Percentiles rank a stretch among this genome's conserved stretches.
Evolutionary conservation across 2,113 vertebrate genomes (phyloP).

Genomic region (Brachyhypopomus occidentalis): DNA sequence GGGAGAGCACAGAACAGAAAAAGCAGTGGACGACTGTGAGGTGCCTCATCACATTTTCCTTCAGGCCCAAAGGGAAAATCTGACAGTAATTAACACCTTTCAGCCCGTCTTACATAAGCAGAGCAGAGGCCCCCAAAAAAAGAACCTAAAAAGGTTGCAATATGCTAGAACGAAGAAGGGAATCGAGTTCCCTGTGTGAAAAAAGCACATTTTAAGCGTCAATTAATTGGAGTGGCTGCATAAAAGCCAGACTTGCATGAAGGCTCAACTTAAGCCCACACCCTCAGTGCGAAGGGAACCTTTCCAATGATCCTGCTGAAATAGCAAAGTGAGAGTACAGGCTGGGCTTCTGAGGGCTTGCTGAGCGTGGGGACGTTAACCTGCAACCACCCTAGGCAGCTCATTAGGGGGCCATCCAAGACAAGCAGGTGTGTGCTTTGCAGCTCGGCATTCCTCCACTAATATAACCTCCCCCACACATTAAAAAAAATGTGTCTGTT

Average conservation of each 20-base stretch:
- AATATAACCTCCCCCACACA: too few species aligned
- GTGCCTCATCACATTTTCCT: conserved; percentile 41
- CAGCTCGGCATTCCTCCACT: too few species aligned
- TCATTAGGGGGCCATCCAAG: conserved; percentile 23
- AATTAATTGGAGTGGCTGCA: background rate
- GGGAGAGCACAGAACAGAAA: conserved; percentile 9
- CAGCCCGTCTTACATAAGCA: conserved; percentile 56
- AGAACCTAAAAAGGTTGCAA: conserved; percentile 3
- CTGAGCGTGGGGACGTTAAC: background rate
- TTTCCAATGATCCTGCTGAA: conserved; percentile 17
- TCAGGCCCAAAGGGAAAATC: conserved; percentile 17
- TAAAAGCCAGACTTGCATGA: conserved; percentile 5
- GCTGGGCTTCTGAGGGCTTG: background rate
- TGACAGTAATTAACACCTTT: conserved; percentile 64
- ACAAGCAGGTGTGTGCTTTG: conserved; percentile 52
- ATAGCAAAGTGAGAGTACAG: background rate
- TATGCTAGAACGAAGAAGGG: conserved; percentile 7
- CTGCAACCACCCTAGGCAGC: background rate
- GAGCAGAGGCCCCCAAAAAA: conserved; percentile 38
- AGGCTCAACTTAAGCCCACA: background rate
- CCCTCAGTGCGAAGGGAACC: background rate
- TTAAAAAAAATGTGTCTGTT: too few species aligned
- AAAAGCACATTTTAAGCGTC: conserved; percentile 53
- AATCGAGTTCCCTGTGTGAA: conserved; percentile 42
- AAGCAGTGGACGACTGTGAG: conserved; percentile 15